Evolutionary conservation across 1,140 invertebrate species (phyloP).

Genomic region (Anoplolepis gracilipes): DNA sequence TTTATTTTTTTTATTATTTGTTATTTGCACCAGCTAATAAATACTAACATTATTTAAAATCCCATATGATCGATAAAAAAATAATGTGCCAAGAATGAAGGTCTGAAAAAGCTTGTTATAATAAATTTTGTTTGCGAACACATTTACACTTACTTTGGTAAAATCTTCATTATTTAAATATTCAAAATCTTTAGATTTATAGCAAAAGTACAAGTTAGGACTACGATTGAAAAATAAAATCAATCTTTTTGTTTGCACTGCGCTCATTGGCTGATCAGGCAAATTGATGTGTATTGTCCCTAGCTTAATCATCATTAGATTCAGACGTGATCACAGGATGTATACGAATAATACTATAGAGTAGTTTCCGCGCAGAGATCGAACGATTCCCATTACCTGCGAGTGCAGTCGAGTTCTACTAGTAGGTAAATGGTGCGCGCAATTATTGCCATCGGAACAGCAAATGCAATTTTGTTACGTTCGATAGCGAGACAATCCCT

Average conservation of each 20-base stretch:
- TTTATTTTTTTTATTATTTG: too few species aligned
- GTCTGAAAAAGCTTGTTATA: too few species aligned
- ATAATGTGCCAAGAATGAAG: too few species aligned
- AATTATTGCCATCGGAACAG: conserved; percentile 63
- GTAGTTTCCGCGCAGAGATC: conserved; percentile 21
- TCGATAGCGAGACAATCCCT: conserved; percentile 11
- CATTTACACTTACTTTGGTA: conserved; percentile 1
- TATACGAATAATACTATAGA: conserved; percentile 53
- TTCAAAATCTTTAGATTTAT: not conserved
- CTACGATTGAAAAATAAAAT: not conserved
- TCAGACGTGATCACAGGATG: conserved; percentile 45
- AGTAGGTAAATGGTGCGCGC: conserved; percentile 58
- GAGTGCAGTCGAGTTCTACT: conserved; percentile 31
- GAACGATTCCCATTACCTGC: conserved; percentile 39
- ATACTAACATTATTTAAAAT: too few species aligned
- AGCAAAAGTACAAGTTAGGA: too few species aligned
- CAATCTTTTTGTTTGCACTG: not conserved
- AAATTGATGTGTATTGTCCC: conserved; percentile 22
- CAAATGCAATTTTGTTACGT: conserved; percentile 63
- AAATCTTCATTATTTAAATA: not conserved
- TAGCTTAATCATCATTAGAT: conserved; percentile 49
- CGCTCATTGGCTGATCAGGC: conserved; percentile 12
- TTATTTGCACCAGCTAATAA: too few species aligned
- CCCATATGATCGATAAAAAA: too few species aligned
- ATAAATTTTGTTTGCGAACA: not conserved